Conservation (phyloP, 2,113 vertebrate genomes). For the Atlantisia rogersi region DNA sequence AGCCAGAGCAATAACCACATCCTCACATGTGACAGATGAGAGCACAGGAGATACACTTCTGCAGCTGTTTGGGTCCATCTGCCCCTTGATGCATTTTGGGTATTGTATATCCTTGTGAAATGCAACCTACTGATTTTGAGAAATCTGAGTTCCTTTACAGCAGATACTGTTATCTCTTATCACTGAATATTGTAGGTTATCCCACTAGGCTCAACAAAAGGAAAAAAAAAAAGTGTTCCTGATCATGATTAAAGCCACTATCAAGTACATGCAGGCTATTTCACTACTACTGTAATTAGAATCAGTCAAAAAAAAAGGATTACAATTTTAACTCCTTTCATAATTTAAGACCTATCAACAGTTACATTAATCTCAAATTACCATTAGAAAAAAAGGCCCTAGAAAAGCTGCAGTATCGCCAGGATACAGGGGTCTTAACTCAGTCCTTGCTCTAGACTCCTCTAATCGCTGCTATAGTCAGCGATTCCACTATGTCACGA, state of each 20-base stretch:
- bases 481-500: not conserved
- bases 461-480: not conserved
- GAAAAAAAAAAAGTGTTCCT: not conserved
- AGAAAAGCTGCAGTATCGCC: not conserved
- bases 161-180: accelerated
- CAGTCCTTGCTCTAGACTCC: not conserved
- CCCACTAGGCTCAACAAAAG: not conserved
- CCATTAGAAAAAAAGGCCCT: not conserved
- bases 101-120: not conserved
- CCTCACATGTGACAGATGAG: not conserved
- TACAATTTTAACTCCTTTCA: not conserved
- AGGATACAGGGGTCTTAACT: not conserved
- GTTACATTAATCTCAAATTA: not conserved
- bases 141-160: not conserved
- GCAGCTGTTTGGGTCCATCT: not conserved
- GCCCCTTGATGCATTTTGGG: not conserved
- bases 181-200: not conserved
- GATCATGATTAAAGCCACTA: not conserved
- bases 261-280: not conserved
- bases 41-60: not conserved
- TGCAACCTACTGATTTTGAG: not conserved
- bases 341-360: not conserved
- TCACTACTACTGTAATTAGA: not conserved
- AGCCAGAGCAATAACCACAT: constrained; percentile 39
- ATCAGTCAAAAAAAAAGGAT: not conserved